Conservation (phyloP, 37 sponge, comb jelly and placozoan species). For the Amphimedon queenslandica region DNA sequence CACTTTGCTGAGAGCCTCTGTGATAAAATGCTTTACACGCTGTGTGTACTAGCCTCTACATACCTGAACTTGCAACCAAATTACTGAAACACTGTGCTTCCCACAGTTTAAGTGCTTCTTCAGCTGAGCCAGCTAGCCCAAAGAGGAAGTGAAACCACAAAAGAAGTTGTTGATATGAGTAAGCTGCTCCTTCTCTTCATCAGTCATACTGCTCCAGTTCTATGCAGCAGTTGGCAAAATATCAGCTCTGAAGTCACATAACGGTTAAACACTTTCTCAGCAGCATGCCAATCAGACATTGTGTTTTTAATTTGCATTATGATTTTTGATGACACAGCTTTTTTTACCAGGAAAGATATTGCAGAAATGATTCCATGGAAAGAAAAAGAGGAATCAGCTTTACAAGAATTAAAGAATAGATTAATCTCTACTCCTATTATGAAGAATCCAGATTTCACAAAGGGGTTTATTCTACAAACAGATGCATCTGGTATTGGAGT, state of each 20-base stretch:
- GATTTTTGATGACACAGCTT: conserved; percentile 8
- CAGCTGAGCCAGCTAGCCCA: conserved; percentile 25
- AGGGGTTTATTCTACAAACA: too few relatives aligned
- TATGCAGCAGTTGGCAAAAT: conserved; percentile 15
- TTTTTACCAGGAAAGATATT: too few relatives aligned
- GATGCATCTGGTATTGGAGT: too few relatives aligned
- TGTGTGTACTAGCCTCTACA: background rate
- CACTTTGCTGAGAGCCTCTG: background rate
- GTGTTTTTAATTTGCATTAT: conserved; percentile 31
- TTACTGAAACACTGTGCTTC: too few relatives aligned
- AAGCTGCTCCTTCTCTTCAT: background rate
- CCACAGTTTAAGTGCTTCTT: conserved; percentile 6
- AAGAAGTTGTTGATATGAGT: conserved; percentile 25
- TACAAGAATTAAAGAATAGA: too few relatives aligned
- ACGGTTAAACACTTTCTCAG: conserved; percentile 18
- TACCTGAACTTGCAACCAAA: background rate
- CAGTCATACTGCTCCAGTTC: conserved; percentile 3
- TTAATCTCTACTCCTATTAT: too few relatives aligned
- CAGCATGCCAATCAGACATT: conserved; percentile 49
- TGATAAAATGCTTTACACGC: conserved; percentile 13
- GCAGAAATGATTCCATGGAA: too few relatives aligned
- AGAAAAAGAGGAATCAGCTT: too few relatives aligned
- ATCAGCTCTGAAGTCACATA: background rate
- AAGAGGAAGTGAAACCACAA: conserved; percentile 21
- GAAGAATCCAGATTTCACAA: too few relatives aligned